Evolutionary conservation across 35 echinoderm and acorn worm species (phyloP).

Genomic region (Stichopus chloronotus): DNA sequence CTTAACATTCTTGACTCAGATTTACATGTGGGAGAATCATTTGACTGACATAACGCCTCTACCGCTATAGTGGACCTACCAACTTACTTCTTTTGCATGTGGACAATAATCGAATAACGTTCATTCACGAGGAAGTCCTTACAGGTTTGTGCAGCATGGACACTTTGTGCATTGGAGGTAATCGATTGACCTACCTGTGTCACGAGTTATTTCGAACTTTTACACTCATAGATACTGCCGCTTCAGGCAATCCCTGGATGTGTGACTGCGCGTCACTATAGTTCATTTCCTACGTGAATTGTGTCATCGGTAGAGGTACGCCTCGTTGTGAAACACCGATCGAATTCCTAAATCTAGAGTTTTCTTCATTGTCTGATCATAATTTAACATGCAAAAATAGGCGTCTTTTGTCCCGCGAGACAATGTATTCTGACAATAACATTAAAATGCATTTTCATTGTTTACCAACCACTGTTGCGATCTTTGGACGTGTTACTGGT

Average conservation of each 20-base stretch:
- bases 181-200: not conserved
- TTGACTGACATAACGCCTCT: not conserved
- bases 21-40: not conserved
- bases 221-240: not conserved
- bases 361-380: not conserved
- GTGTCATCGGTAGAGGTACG: not conserved
- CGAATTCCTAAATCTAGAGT: not conserved
- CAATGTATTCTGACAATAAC: too few relatives aligned
- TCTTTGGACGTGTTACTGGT: too few relatives aligned
- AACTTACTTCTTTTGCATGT: not conserved
- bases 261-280: not conserved
- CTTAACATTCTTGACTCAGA: not conserved
- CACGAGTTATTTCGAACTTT: too few relatives aligned
- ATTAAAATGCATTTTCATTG: too few relatives aligned
- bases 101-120: not conserved
- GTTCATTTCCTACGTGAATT: not conserved
- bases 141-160: not conserved
- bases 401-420: too few relatives aligned
- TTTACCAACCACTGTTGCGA: too few relatives aligned
- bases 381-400: not conserved
- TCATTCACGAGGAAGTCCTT: not conserved
- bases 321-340: not conserved
- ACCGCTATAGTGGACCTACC: not conserved
- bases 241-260: not conserved
- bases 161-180: not conserved